These are phyloP conservation scores for Spea multiplicata DNA, from an alignment of 2,113 vertebrate genomes.

Conservation along the genomic window DNA sequence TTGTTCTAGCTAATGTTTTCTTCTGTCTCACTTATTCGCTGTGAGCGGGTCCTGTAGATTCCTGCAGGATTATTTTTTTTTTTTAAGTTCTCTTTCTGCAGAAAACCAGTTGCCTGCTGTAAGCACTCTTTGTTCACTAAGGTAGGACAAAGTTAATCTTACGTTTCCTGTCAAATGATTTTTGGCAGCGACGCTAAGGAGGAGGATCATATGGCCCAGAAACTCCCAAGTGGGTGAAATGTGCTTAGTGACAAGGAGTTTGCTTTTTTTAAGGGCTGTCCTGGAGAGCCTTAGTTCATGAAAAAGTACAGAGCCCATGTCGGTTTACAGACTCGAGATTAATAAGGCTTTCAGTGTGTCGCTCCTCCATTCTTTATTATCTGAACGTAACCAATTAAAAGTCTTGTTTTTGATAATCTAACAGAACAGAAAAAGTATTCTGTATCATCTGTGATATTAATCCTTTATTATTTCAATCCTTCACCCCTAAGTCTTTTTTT, in stretches of 20 bases:
- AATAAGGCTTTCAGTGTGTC: background rate
- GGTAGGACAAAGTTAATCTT: conserved; percentile 98
- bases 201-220: conserved; percentile 61
- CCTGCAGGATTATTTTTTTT: conserved; percentile 65
- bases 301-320: background rate
- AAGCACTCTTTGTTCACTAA: conserved; percentile 90
- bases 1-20: conserved; percentile 36
- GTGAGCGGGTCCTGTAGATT: conserved; percentile 63
- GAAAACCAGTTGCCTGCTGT: conserved; percentile 74
- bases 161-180: conserved; percentile 94
- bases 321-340: background rate
- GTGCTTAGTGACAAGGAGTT: conserved; percentile 52
- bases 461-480: too few relatives aligned
- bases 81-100: conserved; percentile 65
- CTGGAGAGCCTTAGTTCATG: background rate
- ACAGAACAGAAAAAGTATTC: background rate
- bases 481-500: too few relatives aligned
- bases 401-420: background rate
- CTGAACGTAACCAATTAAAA: too few relatives aligned
- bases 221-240: conserved; percentile 59
- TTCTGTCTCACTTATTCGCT: conserved; percentile 59
- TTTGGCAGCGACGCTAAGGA: conserved; percentile 72
- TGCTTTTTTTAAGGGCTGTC: conserved; percentile 24
- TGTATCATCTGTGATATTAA: background rate
- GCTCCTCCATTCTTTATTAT: too few relatives aligned